Percentiles rank a stretch among this genome's conserved stretches.
Conservation (phyloP, 2,113 vertebrate genomes). For the Scolopax mira region DNA sequence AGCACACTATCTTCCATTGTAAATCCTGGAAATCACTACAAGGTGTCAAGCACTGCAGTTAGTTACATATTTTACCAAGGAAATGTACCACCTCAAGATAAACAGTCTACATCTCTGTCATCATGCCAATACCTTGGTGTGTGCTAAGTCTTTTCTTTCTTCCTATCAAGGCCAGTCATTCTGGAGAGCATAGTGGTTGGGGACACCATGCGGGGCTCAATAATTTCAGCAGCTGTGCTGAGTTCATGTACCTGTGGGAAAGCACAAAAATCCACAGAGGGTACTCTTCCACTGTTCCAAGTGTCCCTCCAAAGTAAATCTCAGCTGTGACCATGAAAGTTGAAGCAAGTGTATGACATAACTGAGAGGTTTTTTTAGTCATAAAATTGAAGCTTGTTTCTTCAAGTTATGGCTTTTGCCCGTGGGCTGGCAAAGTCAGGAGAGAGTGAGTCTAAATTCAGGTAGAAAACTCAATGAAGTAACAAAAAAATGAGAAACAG, state of each 20-base stretch:
- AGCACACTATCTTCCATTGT: not conserved
- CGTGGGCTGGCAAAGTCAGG: not conserved
- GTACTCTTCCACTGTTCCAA: not conserved
- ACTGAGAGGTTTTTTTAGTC: not conserved
- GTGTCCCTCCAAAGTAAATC: not conserved
- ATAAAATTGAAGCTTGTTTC: not conserved
- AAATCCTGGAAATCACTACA: not conserved
- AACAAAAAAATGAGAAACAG: not conserved
- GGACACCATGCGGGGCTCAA: not conserved
- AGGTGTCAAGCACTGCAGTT: not conserved
- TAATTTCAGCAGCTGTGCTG: not conserved
- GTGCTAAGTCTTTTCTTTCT: not conserved
- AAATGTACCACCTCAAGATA: not conserved
- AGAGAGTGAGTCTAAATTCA: not conserved
- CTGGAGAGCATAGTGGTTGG: not conserved
- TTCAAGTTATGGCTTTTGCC: not conserved
- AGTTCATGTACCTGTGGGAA: not conserved
- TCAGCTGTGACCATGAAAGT: not conserved
- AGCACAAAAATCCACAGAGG: not conserved
- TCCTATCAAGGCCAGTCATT: not conserved
- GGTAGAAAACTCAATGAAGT: not conserved
- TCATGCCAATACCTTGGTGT: not conserved
- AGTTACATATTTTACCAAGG: not conserved
- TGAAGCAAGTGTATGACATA: not conserved
- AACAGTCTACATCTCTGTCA: not conserved